Percentiles rank a stretch among this genome's conserved stretches.
phyloP scores from a whole-genome alignment of 2,888 invertebrate genomes.

The Idaea straminata region DNA sequence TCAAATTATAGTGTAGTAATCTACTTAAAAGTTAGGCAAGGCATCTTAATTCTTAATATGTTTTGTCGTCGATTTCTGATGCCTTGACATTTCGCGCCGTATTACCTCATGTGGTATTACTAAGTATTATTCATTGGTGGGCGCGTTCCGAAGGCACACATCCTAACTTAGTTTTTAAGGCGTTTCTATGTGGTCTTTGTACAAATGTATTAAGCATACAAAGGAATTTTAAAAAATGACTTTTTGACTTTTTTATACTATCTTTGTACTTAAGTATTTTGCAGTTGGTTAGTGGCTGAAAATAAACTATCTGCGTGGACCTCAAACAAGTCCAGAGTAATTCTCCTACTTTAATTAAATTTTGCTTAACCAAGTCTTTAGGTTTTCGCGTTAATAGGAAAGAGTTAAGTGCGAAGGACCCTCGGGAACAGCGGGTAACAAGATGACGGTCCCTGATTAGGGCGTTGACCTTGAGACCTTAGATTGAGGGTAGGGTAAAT shows the following conservation, averaged over 20 bases:
- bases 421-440: slow-evolving; percentile 25
- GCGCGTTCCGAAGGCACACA: no score
- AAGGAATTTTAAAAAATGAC: no score
- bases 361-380: slow-evolving; percentile 9
- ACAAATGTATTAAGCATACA: no score
- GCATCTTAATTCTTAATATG: no score
- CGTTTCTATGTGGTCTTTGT: no score
- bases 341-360: slow-evolving; percentile 13
- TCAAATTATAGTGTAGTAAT: neutral
- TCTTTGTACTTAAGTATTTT: neutral
- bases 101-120: no score
- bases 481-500: neutral
- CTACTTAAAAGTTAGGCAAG: neutral
- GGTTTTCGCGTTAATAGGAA: slow-evolving; percentile 18
- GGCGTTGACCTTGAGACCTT: neutral
- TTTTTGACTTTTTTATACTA: no score
- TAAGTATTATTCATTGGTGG: no score
- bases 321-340: neutral
- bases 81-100: no score
- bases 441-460: slow-evolving; percentile 32
- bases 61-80: no score
- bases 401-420: slow-evolving; percentile 24
- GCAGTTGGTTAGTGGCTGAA: neutral
- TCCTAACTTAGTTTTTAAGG: no score
- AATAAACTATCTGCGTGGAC: neutral